Conservation (phyloP, 2,888 invertebrate species). For the Elegia similella region DNA sequence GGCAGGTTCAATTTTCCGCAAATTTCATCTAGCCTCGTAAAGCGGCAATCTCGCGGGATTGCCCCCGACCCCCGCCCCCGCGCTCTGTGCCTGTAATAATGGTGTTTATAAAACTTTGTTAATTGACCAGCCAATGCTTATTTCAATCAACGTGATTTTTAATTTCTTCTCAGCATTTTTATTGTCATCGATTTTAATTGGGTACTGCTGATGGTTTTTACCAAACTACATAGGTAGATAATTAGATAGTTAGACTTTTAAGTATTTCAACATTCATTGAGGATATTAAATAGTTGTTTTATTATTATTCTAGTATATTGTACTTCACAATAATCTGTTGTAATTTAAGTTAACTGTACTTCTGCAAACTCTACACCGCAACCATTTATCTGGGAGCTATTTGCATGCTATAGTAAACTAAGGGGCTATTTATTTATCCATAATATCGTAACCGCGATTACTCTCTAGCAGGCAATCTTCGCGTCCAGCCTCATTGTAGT, state of each 20-base stretch:
- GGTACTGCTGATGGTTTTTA: conserved; percentile 6
- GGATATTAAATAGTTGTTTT: too few species aligned
- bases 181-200: conserved; percentile 2
- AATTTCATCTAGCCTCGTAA: conserved; percentile 72
- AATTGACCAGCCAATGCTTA: conserved; percentile 42
- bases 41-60: conserved; percentile 34
- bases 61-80: conserved; percentile 15
- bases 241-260: too few species aligned
- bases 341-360: conserved; percentile 1
- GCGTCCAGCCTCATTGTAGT: conserved; percentile 18
- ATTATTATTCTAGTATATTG: too few species aligned
- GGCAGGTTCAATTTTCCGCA: conserved; percentile 76
- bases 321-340: background rate
- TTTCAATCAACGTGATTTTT: conserved; percentile 10
- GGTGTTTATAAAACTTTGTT: conserved; percentile 43
- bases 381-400: conserved; percentile 30
- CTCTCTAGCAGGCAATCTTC: conserved; percentile 25
- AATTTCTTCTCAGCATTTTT: conserved; percentile 4
- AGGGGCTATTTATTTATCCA: conserved; percentile 47
- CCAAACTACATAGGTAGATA: background rate
- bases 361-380: conserved; percentile 12
- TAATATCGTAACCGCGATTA: conserved; percentile 50
- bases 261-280: too few species aligned
- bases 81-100: conserved; percentile 31
- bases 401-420: conserved; percentile 39